These are phyloP conservation scores for Entomobrya multifasciata DNA, from an alignment of 2,888 invertebrate species.

Conservation along the genomic window DNA sequence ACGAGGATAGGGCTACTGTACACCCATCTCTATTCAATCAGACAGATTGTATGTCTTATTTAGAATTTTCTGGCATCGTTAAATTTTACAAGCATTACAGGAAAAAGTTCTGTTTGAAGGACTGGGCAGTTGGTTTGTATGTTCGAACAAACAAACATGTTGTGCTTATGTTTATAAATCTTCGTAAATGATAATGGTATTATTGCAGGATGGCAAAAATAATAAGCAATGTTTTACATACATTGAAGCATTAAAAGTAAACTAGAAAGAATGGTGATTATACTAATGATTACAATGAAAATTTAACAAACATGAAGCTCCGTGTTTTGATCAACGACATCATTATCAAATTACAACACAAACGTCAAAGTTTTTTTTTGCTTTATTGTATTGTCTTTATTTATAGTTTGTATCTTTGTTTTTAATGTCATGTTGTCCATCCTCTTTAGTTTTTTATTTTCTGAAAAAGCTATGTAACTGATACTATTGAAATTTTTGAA, in stretches of 20 bases:
- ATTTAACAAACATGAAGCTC: constrained; percentile 46
- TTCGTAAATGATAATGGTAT: too few species aligned
- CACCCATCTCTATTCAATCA: constrained; percentile 5
- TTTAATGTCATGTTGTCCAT: too few species aligned
- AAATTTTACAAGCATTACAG: constrained; percentile 46
- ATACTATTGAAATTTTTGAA: too few species aligned
- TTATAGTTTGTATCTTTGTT: too few species aligned
- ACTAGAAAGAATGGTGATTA: constrained; percentile 26
- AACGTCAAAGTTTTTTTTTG: too few species aligned
- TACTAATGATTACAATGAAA: constrained; percentile 62
- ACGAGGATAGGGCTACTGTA: neutral
- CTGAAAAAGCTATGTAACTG: too few species aligned
- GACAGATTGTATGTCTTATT: constrained; percentile 35
- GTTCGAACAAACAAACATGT: too few species aligned
- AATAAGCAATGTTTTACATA: neutral
- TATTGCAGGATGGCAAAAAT: neutral
- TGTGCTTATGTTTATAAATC: too few species aligned
- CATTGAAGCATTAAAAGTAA: constrained; percentile 16
- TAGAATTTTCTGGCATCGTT: constrained; percentile 45
- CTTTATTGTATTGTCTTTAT: too few species aligned
- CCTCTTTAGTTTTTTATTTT: too few species aligned
- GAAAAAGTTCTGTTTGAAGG: neutral
- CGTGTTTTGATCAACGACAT: constrained; percentile 45
- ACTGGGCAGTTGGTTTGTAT: neutral
- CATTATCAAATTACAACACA: constrained; percentile 61